phyloP scores from a whole-genome alignment of 2,113 vertebrate genomes.

The Microcebus jonahi region DNA sequence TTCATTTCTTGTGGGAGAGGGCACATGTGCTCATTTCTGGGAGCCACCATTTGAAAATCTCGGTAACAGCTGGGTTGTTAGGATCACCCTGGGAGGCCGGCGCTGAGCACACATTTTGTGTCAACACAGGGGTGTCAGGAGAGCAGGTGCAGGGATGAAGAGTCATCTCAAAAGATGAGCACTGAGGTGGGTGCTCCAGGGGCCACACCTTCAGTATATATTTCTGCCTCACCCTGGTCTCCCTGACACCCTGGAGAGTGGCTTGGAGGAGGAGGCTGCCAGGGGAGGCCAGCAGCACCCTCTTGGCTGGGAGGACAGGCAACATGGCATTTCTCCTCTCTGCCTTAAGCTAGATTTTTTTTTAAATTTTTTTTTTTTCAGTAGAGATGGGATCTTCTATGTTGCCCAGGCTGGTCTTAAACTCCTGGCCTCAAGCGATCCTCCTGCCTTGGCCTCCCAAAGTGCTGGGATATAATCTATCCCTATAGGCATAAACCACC shows the following conservation, averaged over 20 bases:
- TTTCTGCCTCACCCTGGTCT: neutral
- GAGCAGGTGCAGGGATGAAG: constrained; percentile 59
- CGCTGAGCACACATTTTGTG: constrained; percentile 65
- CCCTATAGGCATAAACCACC: too few relatives aligned
- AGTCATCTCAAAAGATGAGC: constrained; percentile 58
- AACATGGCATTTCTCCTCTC: neutral
- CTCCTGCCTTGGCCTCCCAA: too few relatives aligned
- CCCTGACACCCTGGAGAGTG: neutral
- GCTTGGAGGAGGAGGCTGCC: neutral
- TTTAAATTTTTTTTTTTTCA: too few relatives aligned
- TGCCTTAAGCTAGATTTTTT: neutral
- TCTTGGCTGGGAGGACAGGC: neutral
- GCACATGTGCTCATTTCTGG: constrained; percentile 41
- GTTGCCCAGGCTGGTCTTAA: too few relatives aligned
- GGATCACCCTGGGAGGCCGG: constrained; percentile 45
- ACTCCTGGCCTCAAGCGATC: too few relatives aligned
- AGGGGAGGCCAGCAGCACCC: too few relatives aligned
- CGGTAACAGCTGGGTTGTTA: neutral
- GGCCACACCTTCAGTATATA: constrained; percentile 35
- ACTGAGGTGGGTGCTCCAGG: constrained; percentile 58
- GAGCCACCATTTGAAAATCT: constrained; percentile 50
- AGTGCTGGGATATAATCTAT: too few relatives aligned
- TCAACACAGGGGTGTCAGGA: constrained; percentile 49
- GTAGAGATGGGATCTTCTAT: too few relatives aligned
- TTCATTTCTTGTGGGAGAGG: constrained; percentile 61